Evolutionary conservation across 2,113 vertebrate species (phyloP), one percentile per base, ranked within the genome.

Genomic region (Pachycephala philippinensis): DNA sequence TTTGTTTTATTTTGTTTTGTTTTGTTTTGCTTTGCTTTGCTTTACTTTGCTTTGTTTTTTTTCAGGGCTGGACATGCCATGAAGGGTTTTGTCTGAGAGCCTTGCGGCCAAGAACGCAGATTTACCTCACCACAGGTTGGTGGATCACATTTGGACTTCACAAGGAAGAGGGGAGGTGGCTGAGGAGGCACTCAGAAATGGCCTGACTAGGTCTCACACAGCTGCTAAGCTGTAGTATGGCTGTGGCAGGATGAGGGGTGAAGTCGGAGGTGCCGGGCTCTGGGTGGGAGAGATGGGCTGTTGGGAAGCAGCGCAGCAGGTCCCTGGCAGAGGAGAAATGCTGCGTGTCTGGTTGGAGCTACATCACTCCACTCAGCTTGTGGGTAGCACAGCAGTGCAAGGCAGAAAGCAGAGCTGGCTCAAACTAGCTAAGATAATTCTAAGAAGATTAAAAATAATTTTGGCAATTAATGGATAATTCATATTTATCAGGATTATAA

Each of bases 181-280:
- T 53, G 70, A 72, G 45, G 7, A 77, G 30, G 18, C 45, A 33
- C 33, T 53, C 10, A 15, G 53, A 86, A 90, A 45, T 54, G 23
- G 44, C 33, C 71, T 72, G 52, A 39, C 11, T 59, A 26, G n/a
- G 35, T 75, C 27, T 18, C 28, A 26, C 2, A 4, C 30, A 79
- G 39, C 33, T 88, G 60, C 64, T 50, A 28, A 69, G 39, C 20
- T 47, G 15, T 7, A 24, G 30, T 12, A 9, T 5, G 20, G 37
- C 33, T 23, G 4, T 0, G 1, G 44, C 24, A 72, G n/a, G 35
- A 26, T 35, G 27, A 83, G 27, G 35, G 30, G 3, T 37, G 68
- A 60, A 69, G 49, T 9, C 0, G 0, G n/a, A 31, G 30, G 28
- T 0, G 0, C 19, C 0, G 0, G 11, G 40, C 22, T 75, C 31